Percentiles rank a stretch among this genome's conserved stretches.
These are phyloP conservation scores for Glossosoma conforme DNA, from an alignment of 1,140 invertebrate species.

Conservation along the genomic window DNA sequence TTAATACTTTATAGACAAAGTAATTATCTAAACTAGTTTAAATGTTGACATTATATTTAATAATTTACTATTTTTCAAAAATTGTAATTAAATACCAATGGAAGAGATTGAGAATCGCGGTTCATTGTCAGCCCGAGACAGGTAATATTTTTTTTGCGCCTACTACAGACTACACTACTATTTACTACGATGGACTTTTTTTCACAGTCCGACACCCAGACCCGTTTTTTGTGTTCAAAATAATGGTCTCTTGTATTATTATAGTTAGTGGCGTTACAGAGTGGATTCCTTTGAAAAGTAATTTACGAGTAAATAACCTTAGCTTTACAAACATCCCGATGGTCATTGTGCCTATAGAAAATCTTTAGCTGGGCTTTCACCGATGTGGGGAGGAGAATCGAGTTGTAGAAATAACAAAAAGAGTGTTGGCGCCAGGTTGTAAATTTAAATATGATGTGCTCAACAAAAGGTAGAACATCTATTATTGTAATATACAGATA, in stretches of 20 bases:
- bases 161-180: too few species aligned
- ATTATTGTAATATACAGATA: too few species aligned
- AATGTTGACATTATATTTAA: too few species aligned
- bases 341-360: neutral
- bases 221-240: constrained; percentile 2
- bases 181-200: constrained; percentile 6
- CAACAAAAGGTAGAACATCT: neutral
- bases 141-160: too few species aligned
- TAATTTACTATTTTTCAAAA: too few species aligned
- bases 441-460: constrained; percentile 2
- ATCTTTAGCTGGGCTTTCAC: constrained; percentile 1
- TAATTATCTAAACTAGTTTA: too few species aligned
- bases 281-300: constrained; percentile 5
- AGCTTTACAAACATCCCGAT: neutral
- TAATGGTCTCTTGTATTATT: neutral
- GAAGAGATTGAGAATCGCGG: too few species aligned
- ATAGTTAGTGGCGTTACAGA: neutral
- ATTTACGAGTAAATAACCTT: constrained; percentile 4
- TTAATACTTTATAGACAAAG: too few species aligned
- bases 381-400: neutral
- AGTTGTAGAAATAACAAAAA: constrained; percentile 1
- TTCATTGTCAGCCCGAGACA: too few species aligned
- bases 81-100: too few species aligned
- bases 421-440: neutral
- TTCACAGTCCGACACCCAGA: neutral